Evolutionary conservation across 1,140 invertebrate species (phyloP).

Genomic region (Nebria ingens): DNA sequence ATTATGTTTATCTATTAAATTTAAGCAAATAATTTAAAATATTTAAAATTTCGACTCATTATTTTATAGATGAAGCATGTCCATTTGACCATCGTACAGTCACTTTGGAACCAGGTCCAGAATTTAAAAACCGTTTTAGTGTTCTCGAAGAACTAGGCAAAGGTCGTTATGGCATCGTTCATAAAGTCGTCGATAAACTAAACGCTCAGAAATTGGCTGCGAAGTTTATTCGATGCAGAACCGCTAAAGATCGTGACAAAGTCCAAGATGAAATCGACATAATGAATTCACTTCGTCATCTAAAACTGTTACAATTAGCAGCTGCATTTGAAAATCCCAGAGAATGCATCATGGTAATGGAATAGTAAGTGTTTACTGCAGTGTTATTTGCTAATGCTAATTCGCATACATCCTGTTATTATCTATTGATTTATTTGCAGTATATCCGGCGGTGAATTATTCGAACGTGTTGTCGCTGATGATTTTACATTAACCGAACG

Average conservation of each 20-base stretch:
- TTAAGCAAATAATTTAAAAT: too few relatives aligned
- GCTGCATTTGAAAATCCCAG: conserved; percentile 77
- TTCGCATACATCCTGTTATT: conserved; percentile 1
- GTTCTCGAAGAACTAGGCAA: conserved; percentile 69
- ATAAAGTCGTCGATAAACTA: conserved; percentile 60
- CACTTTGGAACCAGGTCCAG: conserved; percentile 39
- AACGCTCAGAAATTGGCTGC: conserved; percentile 69
- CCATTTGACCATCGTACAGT: conserved; percentile 28
- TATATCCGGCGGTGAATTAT: conserved; percentile 84
- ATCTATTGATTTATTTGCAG: conserved; percentile 38
- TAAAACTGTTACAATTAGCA: conserved; percentile 76
- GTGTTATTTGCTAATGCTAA: too few relatives aligned
- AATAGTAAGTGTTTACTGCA: too few relatives aligned
- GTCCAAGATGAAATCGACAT: conserved; percentile 85
- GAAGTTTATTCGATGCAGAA: conserved; percentile 81
- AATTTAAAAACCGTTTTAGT: conserved; percentile 49
- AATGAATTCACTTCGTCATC: conserved; percentile 84
- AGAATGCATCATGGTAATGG: conserved; percentile 85
- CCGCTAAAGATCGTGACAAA: conserved; percentile 69
- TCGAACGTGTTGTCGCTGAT: conserved; percentile 83
- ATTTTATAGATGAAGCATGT: conserved; percentile 22
- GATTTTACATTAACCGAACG: conserved; percentile 85
- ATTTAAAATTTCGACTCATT: too few relatives aligned
- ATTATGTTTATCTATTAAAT: too few relatives aligned
- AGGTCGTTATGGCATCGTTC: conserved; percentile 68